Base-by-base conservation (phyloP, 1,140 invertebrate genomes). In the Drosophila jambulina region DNA sequence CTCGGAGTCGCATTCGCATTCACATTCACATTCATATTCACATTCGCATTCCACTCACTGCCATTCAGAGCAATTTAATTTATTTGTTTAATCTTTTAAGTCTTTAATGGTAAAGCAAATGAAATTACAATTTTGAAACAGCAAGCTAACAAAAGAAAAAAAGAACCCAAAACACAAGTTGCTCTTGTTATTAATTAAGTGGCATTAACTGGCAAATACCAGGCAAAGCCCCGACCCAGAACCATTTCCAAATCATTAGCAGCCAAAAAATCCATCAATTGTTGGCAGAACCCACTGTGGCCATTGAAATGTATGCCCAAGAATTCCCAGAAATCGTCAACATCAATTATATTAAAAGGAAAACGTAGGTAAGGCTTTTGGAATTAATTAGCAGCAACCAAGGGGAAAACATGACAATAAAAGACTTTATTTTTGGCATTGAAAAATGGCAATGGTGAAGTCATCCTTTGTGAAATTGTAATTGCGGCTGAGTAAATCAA, bases 101-200 rank as follows among this genome's bases (percentile, higher is more conserved):
- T 69, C 59, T 76, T 86, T 69, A 72, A 77, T 71, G 80, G 78
- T 21, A 34, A 34, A 58, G 45, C 69, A 72, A 79, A 83, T 83
- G 64, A 48, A 82, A 76, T 86, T 75, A 65, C 75, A 82, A 78
- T 75, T 71, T 56, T 3, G 13, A 67, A 67, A 67, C 60, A 60
- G 12, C 32, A 12, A 32, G 32, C 9, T 32, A 23, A 21, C 25
- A 25, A 63, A 62, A 4, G 0, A 56, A 34, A 34, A 45, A 38
- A 63, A 27, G 58, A 70, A 48, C 32, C 23, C 49, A 54, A 36
- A 36, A 64, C 69, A 80, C 29, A 65, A 34, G 36, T 65, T 88
- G 43, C 61, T 27, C 46, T 48, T 70, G 72, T 78, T 88, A 87
- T 87, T 88, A 87, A 87, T 88, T 87, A 88, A 83, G 57, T 75